Evolutionary conservation across 2,888 invertebrate genomes (phyloP), one percentile per base, ranked within the genome.

Genomic region (Scotopteryx bipunctaria): DNA sequence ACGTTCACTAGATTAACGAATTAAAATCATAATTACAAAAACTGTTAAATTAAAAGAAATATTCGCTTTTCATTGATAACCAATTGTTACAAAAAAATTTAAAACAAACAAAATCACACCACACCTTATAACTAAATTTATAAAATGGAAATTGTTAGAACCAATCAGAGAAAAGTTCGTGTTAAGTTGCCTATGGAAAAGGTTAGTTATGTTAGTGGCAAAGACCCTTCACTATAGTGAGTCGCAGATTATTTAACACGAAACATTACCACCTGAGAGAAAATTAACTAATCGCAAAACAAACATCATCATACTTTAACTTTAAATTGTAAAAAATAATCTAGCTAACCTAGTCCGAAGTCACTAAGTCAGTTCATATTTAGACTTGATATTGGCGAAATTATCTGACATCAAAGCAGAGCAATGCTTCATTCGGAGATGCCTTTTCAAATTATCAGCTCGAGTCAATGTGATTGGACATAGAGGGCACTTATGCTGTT

Each of bases 361-460:
- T 16, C 15, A 43, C 61, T 68, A 69, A 63, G 66, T 73, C 49
- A 67, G 60, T 66, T 76, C 79, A 73, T 80, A 82, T 66, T 79
- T 76, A 15, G 79, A 77, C 63, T 85, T 80, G 63, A 89, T 87
- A 68, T 89, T 89, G 8, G 81, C 73, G 50, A 84, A 61, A 59
- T 83, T 87, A 59, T 77, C 78, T n/a, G 81, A 74, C 23, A 77
- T 77, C 60, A 90, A 66, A 32, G 83, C 80, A 25, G 83, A 79
- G 57, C 84, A 83, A 75, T 94, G 93, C 78, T 94, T 93, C 81
- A 91, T 91, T 66, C 92, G 91, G 60, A 94, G 92, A 76, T 93
- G 94, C 51, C 92, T 90, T 81, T 93, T 94, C 71, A 93, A 91
- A 76, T 94, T 93, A 76, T 94, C 94, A 59, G 92, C 93, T 55